Evolutionary conservation across 2,113 vertebrate species (phyloP), one percentile per base, ranked within the genome.

Genomic region (Thalassarche chlororhynchos): DNA sequence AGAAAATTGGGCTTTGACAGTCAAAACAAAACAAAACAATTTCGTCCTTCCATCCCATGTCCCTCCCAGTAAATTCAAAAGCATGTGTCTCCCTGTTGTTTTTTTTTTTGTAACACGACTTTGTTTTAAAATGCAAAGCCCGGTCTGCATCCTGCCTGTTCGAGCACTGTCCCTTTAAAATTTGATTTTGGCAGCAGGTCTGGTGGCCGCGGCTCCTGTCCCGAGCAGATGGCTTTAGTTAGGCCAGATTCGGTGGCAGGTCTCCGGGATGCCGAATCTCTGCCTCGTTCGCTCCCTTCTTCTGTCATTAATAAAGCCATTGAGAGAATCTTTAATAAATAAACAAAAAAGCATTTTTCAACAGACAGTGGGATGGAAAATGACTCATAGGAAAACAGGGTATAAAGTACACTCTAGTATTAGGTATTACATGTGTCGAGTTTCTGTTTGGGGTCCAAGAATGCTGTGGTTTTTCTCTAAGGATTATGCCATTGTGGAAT

Each of bases 331-430:
- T 77, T 88, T 16, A 64, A 86, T 34, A 93, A 89, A 91, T 38
- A 97, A 98, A 96, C 96, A 95, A 88, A 57, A 82, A 65, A n/a
- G 74, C 60, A 18, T 92, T 93, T 91, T 89, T 93, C 49, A 40
- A 18, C 60, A 77, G 94, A 79, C 86, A 91, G 95, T 31, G 92
- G 95, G 96, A 54, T 96, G 97, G 97, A 98, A 98, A 97, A 97
- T 98, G 97, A 98, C 87, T 98, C 97, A 96, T 34, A 84, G 97
- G 97, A 68, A 84, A 95, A 14, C n/a, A 68, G 78, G 93, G 92
- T 61, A 52, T 88, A 6, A 87, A 90, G 58, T 49, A 74, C 83
- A 62, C 93, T 88, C 90, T n/a, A 34, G 88, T 38, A 54, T 88
- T 38, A 93, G 96, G 95, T 95, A 96, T 97, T 92, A 84, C 94